Conservation (phyloP, 1,140 invertebrate genomes). For the Eumaeus atala region DNA sequence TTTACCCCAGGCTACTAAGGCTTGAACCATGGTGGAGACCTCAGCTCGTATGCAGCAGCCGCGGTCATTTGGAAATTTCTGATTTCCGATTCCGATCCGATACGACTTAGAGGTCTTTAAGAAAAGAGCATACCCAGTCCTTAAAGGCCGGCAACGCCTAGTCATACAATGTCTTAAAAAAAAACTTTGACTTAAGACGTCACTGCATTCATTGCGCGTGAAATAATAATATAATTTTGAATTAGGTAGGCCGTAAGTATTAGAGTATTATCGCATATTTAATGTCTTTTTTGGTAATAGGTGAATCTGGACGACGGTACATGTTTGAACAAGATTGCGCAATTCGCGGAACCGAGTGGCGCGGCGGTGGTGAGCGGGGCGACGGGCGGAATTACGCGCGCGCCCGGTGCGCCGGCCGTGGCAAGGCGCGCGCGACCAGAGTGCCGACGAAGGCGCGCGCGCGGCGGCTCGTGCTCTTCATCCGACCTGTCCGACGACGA, state of each 20-base stretch:
- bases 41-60: no score
- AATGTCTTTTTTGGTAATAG: constrained; percentile 27
- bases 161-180: no score
- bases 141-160: no score
- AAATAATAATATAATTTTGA: background rate
- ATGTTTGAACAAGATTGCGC: constrained; percentile 10
- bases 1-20: no score
- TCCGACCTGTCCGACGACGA: constrained; percentile 95
- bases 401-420: constrained; percentile 39
- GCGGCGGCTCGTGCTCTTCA: constrained; percentile 90
- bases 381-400: constrained; percentile 26
- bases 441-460: constrained; percentile 74
- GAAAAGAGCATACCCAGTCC: no score
- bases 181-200: no score
- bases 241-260: background rate
- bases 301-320: constrained; percentile 55
- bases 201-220: no score
- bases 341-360: constrained; percentile 5
- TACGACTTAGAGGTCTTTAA: no score
- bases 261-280: background rate
- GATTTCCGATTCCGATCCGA: no score
- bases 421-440: constrained; percentile 47
- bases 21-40: no score
- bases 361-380: constrained; percentile 16
- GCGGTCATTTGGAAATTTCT: no score